Evolutionary conservation across 2,113 vertebrate genomes (phyloP).

Genomic region (Cynocephalus volans): DNA sequence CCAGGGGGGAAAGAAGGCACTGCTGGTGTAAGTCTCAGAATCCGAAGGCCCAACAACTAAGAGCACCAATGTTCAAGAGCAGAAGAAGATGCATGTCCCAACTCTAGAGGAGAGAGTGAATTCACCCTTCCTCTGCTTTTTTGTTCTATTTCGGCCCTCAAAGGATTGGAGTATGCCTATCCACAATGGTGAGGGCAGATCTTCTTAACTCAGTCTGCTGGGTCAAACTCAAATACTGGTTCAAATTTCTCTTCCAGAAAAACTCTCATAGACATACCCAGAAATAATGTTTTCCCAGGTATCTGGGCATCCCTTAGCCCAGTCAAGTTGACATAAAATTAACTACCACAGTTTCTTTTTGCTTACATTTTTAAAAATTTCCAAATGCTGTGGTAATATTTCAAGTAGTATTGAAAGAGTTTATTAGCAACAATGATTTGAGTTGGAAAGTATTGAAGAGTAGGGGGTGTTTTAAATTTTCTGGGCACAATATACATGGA

Average conservation of each 20-base stretch:
- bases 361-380: conserved; percentile 76
- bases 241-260: neutral
- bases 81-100: neutral
- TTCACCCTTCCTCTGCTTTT: neutral
- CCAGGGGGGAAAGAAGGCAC: too few species aligned
- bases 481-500: neutral
- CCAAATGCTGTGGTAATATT: conserved; percentile 47
- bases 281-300: neutral
- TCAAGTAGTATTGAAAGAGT: conserved; percentile 44
- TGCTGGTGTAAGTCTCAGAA: neutral
- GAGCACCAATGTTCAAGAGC: neutral
- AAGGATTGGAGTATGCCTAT: neutral
- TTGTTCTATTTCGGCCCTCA: neutral
- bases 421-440: neutral
- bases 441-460: neutral
- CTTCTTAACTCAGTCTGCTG: neutral
- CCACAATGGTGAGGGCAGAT: neutral
- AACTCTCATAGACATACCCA: neutral
- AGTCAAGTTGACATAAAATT: neutral
- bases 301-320: neutral
- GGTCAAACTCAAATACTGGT: too few species aligned
- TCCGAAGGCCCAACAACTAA: neutral
- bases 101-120: neutral
- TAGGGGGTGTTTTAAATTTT: neutral
- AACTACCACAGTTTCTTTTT: neutral